A percentile compares a stretch with the other conserved stretches of the same genome.
phyloP scores from a whole-genome alignment of 1,140 invertebrate species.

The Brevipalpus yothersi region DNA sequence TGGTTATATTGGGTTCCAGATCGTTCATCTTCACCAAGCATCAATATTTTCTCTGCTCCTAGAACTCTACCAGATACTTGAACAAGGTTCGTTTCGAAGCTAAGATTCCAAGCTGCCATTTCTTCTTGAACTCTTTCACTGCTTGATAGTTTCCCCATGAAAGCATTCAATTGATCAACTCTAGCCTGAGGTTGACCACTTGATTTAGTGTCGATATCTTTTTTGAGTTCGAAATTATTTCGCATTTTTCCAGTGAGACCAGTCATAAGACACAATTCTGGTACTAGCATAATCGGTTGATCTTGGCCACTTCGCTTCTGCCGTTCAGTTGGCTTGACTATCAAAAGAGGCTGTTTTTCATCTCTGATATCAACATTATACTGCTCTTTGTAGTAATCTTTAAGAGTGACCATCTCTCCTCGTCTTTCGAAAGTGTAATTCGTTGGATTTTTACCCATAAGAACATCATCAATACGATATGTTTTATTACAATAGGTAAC shows the following conservation, averaged over 20 bases:
- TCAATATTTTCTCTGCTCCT: constrained; percentile 18
- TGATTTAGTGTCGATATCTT: too few relatives aligned
- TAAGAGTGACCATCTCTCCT: constrained; percentile 13
- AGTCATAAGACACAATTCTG: constrained; percentile 20
- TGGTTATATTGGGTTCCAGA: background rate
- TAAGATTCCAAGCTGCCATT: too few relatives aligned
- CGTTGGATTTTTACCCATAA: too few relatives aligned
- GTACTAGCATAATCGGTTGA: constrained; percentile 13
- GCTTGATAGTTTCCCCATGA: constrained; percentile 24
- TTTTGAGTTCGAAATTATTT: background rate
- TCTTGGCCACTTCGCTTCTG: background rate
- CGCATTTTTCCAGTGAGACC: constrained; percentile 17
- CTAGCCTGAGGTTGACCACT: too few relatives aligned
- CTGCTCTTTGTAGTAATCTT: constrained; percentile 21
- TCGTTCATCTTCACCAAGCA: constrained; percentile 2
- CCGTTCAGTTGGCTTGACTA: constrained; percentile 8
- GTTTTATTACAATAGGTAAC: constrained; percentile 26
- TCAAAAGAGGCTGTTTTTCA: constrained; percentile 20
- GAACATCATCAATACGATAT: constrained; percentile 24
- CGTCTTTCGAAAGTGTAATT: constrained; percentile 16
- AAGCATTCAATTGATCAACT: too few relatives aligned
- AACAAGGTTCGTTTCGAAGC: too few relatives aligned
- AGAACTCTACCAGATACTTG: too few relatives aligned
- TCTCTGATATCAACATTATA: constrained; percentile 18
- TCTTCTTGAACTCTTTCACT: too few relatives aligned